Evolutionary conservation across 1,140 invertebrate species (phyloP).

Genomic region (Anastrepha ludens): DNA sequence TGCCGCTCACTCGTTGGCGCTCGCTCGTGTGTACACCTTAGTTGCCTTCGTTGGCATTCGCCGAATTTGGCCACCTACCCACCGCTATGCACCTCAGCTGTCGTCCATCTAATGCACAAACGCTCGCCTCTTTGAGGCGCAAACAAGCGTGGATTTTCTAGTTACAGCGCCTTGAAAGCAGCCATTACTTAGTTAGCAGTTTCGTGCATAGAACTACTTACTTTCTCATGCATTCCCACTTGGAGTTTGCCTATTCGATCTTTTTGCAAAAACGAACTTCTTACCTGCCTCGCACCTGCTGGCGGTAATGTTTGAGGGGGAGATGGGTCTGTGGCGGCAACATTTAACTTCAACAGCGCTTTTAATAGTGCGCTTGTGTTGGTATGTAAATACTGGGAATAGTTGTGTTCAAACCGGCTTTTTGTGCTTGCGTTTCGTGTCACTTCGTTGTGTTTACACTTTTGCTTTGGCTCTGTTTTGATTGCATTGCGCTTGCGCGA

Average conservation of each 20-base stretch:
- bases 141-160: not conserved
- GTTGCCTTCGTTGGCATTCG: constrained; percentile 19
- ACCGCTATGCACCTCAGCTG: not conserved
- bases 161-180: not conserved
- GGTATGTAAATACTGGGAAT: constrained; percentile 51
- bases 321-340: not conserved
- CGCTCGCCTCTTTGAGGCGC: not conserved
- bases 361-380: not conserved
- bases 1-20: not conserved
- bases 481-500: constrained; percentile 4
- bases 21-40: not conserved
- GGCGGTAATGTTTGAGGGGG: too few relatives aligned
- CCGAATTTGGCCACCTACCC: not conserved
- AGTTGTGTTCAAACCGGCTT: constrained; percentile 17
- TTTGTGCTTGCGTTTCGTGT: not conserved
- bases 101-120: not conserved
- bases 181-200: not conserved
- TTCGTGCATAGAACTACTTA: not conserved
- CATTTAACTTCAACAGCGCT: not conserved
- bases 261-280: not conserved
- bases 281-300: not conserved
- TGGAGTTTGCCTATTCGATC: not conserved
- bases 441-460: constrained; percentile 33
- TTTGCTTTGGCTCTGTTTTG: constrained; percentile 49
- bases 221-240: not conserved